Conservation (phyloP, 2,113 vertebrate species). For the Petrocephalus zakoni region DNA sequence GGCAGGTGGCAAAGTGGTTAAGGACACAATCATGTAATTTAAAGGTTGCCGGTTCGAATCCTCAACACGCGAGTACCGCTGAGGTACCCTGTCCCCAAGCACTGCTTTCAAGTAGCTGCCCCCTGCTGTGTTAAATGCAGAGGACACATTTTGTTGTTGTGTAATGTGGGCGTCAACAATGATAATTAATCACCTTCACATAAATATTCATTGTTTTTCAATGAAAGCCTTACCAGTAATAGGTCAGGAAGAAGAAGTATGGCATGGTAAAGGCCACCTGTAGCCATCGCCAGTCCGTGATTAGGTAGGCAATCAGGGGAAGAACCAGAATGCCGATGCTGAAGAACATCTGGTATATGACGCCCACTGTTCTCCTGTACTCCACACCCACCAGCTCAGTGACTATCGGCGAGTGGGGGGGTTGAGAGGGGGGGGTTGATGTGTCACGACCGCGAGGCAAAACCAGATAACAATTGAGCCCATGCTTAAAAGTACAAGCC, state of each 20-base stretch:
- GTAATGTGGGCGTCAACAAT: no score
- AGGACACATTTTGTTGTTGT: no score
- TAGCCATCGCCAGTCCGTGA: slow-evolving; percentile 82
- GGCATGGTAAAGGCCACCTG: slow-evolving; percentile 82
- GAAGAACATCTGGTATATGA: slow-evolving; percentile 88
- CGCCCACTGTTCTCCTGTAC: slow-evolving; percentile 76
- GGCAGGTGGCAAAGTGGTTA: no score
- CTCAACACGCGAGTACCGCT: no score
- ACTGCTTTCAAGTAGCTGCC: no score
- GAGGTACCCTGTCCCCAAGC: no score
- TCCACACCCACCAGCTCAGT: slow-evolving; percentile 90
- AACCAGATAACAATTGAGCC: background rate
- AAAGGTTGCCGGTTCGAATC: no score
- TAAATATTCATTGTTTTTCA: background rate
- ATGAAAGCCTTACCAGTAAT: slow-evolving; percentile 76
- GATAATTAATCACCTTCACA: no score
- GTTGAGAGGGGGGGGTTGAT: background rate
- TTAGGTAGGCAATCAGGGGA: slow-evolving; percentile 83
- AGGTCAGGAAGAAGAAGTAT: slow-evolving; percentile 82
- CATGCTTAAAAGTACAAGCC: background rate
- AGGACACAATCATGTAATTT: no score
- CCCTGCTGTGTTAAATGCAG: no score
- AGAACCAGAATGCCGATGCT: slow-evolving; percentile 83
- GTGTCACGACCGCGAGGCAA: background rate
- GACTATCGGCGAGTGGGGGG: slow-evolving; percentile 60